phyloP scores from a whole-genome alignment of 2,113 vertebrate genomes.

The Eretmochelys imbricata region DNA sequence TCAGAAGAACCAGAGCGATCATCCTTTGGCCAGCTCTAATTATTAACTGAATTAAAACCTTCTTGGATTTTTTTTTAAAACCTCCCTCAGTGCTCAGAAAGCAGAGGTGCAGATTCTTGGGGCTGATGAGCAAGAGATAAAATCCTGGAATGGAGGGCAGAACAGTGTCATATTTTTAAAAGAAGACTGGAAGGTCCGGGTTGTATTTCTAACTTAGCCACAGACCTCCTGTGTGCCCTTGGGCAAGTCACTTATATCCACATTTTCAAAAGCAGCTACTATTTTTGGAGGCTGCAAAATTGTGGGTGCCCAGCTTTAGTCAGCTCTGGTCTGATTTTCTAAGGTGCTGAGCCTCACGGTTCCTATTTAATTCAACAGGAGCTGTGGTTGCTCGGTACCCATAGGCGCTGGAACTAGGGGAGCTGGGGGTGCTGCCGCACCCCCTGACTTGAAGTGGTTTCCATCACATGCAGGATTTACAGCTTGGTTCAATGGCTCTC shows the following conservation, averaged over 20 bases:
- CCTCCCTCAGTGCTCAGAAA: neutral
- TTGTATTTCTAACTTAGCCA: neutral
- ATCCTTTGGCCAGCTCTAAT: neutral
- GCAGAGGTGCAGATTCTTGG: neutral
- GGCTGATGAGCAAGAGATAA: too few relatives aligned
- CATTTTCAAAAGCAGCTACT: fast-evolving
- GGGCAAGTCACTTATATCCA: neutral
- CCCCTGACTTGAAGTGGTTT: too few relatives aligned
- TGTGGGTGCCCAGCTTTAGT: neutral
- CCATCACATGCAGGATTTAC: too few relatives aligned
- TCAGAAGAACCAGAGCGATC: neutral
- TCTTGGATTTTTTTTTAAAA: neutral
- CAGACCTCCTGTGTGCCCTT: neutral
- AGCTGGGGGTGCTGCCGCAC: too few relatives aligned
- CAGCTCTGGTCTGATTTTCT: neutral
- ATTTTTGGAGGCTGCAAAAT: neutral
- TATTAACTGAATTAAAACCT: neutral
- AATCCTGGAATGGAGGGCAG: too few relatives aligned
- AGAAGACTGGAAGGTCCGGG: neutral
- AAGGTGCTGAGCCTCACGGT: neutral
- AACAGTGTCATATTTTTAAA: too few relatives aligned
- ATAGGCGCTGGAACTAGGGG: too few relatives aligned
- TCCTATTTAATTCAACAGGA: neutral
- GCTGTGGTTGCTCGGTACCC: neutral
- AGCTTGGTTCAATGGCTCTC: too few relatives aligned